Evolutionary conservation across 2,797 vertebrate genomes (phyloP).

Genomic region (Varecia variegata): DNA sequence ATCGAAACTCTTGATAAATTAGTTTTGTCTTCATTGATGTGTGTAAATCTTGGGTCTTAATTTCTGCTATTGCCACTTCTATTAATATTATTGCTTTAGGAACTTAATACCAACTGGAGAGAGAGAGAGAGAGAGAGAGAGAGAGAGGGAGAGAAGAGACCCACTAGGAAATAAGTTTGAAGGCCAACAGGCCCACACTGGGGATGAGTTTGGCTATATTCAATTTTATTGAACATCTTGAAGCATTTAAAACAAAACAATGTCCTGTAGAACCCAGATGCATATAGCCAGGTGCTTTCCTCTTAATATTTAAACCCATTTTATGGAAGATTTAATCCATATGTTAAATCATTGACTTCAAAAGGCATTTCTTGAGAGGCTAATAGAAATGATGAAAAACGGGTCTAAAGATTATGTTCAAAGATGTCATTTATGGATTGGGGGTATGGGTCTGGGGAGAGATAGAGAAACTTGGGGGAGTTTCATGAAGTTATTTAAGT

Average conservation of each 20-base stretch:
- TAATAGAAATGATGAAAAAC: conserved; percentile 56
- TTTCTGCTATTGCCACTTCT: conserved; percentile 35
- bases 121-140: background rate
- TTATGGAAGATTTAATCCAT: conserved; percentile 71
- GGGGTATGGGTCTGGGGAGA: background rate
- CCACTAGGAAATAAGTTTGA: background rate
- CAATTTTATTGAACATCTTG: conserved; percentile 70
- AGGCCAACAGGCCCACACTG: background rate
- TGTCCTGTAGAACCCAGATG: conserved; percentile 52
- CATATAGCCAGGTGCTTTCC: conserved; percentile 39
- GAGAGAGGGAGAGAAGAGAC: background rate
- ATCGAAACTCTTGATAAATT: background rate
- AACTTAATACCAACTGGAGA: background rate
- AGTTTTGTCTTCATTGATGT: background rate
- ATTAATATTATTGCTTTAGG: background rate
- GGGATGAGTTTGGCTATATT: conserved; percentile 29
- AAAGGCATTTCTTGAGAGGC: conserved; percentile 55
- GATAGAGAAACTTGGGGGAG: background rate
- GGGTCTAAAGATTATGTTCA: conserved; percentile 44
- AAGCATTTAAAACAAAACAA: conserved; percentile 66
- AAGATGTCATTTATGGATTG: conserved; percentile 56
- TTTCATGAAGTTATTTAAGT: conserved; percentile 23
- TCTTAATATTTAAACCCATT: conserved; percentile 69
- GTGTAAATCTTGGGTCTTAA: background rate
- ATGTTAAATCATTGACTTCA: conserved; percentile 68